These are phyloP conservation scores for Ibidorhyncha struthersii DNA, from an alignment of 2,113 vertebrate genomes.

Conservation along the genomic window DNA sequence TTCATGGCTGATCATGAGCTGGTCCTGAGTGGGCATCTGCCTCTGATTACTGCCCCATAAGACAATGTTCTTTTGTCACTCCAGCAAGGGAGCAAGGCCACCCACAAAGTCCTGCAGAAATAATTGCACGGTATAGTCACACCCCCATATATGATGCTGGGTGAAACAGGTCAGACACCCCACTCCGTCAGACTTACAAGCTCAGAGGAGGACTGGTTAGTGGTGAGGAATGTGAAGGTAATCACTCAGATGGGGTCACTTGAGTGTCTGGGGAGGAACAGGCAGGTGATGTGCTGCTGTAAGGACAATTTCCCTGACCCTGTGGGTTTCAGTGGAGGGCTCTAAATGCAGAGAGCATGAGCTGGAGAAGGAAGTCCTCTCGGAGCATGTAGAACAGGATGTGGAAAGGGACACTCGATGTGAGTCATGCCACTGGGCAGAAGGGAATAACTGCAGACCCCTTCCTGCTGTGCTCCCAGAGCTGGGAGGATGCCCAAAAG, in stretches of 20 bases:
- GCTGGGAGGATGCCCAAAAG: background rate
- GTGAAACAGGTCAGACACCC: background rate
- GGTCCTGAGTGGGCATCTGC: background rate
- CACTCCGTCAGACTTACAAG: background rate
- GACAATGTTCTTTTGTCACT: background rate
- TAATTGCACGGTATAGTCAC: background rate
- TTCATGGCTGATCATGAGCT: background rate
- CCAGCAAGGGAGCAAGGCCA: background rate
- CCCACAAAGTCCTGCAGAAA: background rate
- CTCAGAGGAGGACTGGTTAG: background rate
- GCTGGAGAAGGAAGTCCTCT: background rate
- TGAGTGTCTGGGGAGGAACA: background rate
- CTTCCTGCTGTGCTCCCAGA: background rate
- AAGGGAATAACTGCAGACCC: background rate
- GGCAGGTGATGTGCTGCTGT: background rate
- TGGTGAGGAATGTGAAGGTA: background rate
- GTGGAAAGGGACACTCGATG: background rate
- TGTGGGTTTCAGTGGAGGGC: background rate
- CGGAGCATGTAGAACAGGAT: background rate
- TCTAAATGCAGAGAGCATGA: background rate
- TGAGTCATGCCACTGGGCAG: background rate
- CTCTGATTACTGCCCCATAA: background rate
- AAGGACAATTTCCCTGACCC: background rate
- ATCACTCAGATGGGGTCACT: background rate
- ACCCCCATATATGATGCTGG: background rate